phyloP scores from a whole-genome alignment of 2,888 invertebrate genomes.

The Synergus gifuensis region DNA sequence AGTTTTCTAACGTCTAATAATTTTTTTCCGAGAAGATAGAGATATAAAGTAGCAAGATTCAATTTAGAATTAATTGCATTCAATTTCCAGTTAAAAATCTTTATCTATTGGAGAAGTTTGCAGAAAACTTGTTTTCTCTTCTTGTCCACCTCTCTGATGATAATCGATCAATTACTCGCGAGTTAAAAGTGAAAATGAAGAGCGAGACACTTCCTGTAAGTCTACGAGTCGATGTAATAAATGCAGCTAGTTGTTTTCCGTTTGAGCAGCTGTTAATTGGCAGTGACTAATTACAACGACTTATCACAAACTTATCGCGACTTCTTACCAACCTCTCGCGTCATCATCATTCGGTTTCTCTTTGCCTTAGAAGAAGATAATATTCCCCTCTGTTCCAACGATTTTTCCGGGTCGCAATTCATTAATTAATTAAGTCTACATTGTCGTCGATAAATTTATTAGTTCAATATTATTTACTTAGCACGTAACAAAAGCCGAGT shows the following conservation, averaged over 20 bases:
- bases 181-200: conserved; percentile 51
- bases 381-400: conserved; percentile 42
- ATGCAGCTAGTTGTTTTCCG: conserved; percentile 74
- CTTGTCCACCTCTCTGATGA: conserved; percentile 30
- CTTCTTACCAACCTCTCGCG: conserved; percentile 47
- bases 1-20: conserved; percentile 6
- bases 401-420: conserved; percentile 35
- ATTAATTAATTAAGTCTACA: conserved; percentile 39
- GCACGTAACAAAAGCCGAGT: background rate
- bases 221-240: conserved; percentile 57
- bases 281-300: conserved; percentile 76
- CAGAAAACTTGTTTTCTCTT: conserved; percentile 53
- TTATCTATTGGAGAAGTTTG: conserved; percentile 57
- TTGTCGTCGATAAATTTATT: conserved; percentile 35
- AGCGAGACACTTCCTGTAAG: conserved; percentile 57
- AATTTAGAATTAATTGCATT: conserved; percentile 29
- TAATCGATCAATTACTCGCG: conserved; percentile 46
- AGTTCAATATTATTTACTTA: conserved; percentile 16
- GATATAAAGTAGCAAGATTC: conserved; percentile 30
- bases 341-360: conserved; percentile 52
- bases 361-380: conserved; percentile 51
- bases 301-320: conserved; percentile 70
- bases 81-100: conserved; percentile 29
- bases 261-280: conserved; percentile 77
- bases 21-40: conserved; percentile 17